Evolutionary conservation across 2,113 vertebrate species (phyloP), one percentile per base, ranked within the genome.

Genomic region (Dasypus novemcinctus): DNA sequence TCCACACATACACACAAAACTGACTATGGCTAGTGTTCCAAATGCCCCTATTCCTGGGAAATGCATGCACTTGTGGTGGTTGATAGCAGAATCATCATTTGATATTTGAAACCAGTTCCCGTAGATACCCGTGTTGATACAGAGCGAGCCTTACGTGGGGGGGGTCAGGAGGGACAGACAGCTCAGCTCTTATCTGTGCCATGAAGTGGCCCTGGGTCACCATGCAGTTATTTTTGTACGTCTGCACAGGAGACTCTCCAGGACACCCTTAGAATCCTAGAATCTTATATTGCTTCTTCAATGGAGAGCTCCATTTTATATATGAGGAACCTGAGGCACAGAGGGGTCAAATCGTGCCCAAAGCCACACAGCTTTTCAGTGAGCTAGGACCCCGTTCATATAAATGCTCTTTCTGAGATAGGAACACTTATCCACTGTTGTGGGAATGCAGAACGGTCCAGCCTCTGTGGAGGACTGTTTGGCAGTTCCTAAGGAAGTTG

Each of bases 21-120:
- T 5, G 21, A n/a, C 75, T n/a, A 49, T 63, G 63, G 54, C 4
- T 7, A 20, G 29, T 38, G n/a, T 41, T 46, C 41, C 9, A 72
- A 63, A n/a, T 20, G 5, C 57, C 21, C 43, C 85, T 46, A 66
- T 66, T 87, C 76, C 21, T 69, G 76, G 87, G 64, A 69, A 36
- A 66, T 54, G 13, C 17, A 57, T 20, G 82, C 0, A 0, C 66
- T 71, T 61, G 54, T 41, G 84, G 94, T 80, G 54, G 68, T 80
- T 46, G n/a, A 27, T 52, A 68, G 75, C 81, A 76, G 78, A 57
- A 41, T 87, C 78, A 52, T 74, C 90, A 68, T 74, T 80, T 95
- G 54, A 54, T 96, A 83, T 93, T 78, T 43, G 85, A 93, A 87
- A 94, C 71, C 20, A 18, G n/a, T 87, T 95, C 80, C 71, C 15